Evolutionary conservation across 2,113 vertebrate genomes (phyloP).

Genomic region (Antechinus flavipes): DNA sequence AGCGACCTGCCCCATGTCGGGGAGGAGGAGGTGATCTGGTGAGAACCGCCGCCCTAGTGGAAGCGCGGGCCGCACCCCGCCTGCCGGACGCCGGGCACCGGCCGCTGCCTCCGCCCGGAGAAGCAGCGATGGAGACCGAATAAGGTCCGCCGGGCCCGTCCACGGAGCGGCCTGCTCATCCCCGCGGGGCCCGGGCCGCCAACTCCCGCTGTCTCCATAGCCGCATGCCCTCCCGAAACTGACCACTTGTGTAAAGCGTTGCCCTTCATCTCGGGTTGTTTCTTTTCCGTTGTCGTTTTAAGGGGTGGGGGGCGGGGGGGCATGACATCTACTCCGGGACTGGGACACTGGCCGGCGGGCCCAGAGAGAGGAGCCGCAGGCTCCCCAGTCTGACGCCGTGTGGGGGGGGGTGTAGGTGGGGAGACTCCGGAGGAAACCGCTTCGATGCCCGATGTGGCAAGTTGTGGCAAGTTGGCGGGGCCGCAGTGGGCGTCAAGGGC

Average conservation of each 20-base stretch:
- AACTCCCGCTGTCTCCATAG: constrained; percentile 78
- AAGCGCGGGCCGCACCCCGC: constrained; percentile 46
- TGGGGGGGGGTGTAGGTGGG: neutral
- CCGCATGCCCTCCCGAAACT: constrained; percentile 84
- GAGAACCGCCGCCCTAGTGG: constrained; percentile 65
- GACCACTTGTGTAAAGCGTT: constrained; percentile 67
- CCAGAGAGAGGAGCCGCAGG: constrained; percentile 60
- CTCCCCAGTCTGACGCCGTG: neutral
- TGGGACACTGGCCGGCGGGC: constrained; percentile 66
- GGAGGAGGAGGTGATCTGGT: constrained; percentile 92
- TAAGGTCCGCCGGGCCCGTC: constrained; percentile 70
- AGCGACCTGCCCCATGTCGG: constrained; percentile 89
- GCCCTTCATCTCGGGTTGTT: constrained; percentile 66
- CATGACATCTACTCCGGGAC: constrained; percentile 38
- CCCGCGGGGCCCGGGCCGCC: constrained; percentile 18
- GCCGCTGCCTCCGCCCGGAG: constrained; percentile 28
- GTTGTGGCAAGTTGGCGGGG: neutral
- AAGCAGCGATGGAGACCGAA: constrained; percentile 62
- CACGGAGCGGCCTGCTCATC: constrained; percentile 21
- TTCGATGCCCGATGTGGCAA: constrained; percentile 79
- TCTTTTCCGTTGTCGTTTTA: constrained; percentile 64
- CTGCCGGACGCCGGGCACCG: neutral
- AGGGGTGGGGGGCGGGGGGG: constrained; percentile 52
- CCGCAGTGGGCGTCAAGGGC: constrained; percentile 21
- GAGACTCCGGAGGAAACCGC: constrained; percentile 47